Base-by-base conservation (phyloP, 2,113 vertebrate genomes). In the Hemicordylus capensis region DNA sequence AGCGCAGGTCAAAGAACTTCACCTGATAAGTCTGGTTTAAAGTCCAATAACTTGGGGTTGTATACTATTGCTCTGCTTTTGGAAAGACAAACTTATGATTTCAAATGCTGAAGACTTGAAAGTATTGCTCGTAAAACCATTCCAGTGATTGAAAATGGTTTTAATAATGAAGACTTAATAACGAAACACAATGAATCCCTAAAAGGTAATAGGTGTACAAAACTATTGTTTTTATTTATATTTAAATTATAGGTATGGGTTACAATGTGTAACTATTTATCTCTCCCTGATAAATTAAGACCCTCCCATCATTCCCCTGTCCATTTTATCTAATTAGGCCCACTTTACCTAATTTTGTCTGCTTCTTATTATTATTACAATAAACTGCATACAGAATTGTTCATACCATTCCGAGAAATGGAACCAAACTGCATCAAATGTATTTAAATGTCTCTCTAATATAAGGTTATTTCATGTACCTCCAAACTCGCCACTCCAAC, bases 81-180 rank as follows among this genome's bases (percentile, higher is more conserved):
- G 46, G 70, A 86, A 90, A 90, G 42, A 80, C 2, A 2, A 34
- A 44, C 64, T 83, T n/a, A n/a, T 15, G 20, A 84, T 89, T 87
- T 89, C 37, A 85, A 85, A 80, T 15, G 44, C 46, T 58, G 39
- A 66, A n/a, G 70, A 37, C 89, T 75, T 78, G 14, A 67, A 87
- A 20, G 44, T 89, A 89, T 90, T 88, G 64, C 39, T 26, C 70
- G 51, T 42, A 37, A 78, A 44, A 77, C 83, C 77, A 76, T 86
- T 87, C 69, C 81, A 72, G 9, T 0, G 0, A 31, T 75, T 34
- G 85, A 78, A 20, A n/a, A n/a, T n/a, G n/a, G n/a, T n/a, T n/a
- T n/a, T n/a, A n/a, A n/a, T n/a, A n/a, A n/a, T n/a, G n/a, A 86
- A 87, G 46, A 90, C 83, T 75, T 76, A n/a, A 59, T 73, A 51